Percentiles rank a stretch among this genome's conserved stretches.
phyloP scores from a whole-genome alignment of 2,888 invertebrate species.

The Leptinotarsa tumamoca region DNA sequence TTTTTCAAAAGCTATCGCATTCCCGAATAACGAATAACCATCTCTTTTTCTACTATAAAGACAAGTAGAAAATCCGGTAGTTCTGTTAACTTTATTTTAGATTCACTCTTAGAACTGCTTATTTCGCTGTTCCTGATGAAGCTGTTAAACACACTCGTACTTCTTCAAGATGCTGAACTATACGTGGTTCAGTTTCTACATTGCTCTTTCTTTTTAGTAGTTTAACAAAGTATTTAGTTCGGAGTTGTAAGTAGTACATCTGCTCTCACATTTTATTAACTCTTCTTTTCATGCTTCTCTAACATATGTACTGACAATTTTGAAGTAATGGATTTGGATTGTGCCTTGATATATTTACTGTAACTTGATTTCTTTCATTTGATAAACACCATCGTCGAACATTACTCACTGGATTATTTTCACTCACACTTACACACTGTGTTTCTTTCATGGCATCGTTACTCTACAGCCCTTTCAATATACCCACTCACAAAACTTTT shows the following conservation, averaged over 20 bases:
- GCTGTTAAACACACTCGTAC: not conserved
- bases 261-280: not conserved
- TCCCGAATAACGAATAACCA: no score
- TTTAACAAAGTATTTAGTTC: conserved; percentile 3
- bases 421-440: no score
- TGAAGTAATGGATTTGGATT: not conserved
- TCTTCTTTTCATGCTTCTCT: not conserved
- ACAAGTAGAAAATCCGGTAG: conserved; percentile 30
- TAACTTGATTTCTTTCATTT: no score
- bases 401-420: no score
- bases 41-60: conserved; percentile 26
- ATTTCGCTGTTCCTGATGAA: not conserved
- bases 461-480: no score
- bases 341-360: no score
- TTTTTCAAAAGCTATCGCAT: no score
- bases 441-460: no score
- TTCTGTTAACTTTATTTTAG: not conserved
- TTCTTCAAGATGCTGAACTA: not conserved
- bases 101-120: conserved; percentile 5
- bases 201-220: conserved; percentile 1
- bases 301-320: not conserved
- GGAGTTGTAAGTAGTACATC: not conserved
- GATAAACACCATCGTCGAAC: no score
- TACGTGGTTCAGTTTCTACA: not conserved
- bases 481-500: no score